phyloP scores from a whole-genome alignment of 2,888 invertebrate genomes.

The Nemotelus pantherinus region DNA sequence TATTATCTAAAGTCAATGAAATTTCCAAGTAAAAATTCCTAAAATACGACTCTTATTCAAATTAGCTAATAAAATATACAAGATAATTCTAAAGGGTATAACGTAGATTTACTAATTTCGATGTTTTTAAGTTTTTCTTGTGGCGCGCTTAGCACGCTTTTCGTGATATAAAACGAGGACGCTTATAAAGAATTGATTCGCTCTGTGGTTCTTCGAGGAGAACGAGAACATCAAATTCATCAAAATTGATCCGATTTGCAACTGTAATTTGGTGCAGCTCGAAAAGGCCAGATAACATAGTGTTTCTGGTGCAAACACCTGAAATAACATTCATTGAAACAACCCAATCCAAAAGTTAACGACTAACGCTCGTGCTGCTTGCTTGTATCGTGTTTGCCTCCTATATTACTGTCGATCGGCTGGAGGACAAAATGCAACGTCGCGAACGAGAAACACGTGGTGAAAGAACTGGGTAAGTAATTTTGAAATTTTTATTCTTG shows the following conservation, averaged over 20 bases:
- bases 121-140: slow-evolving; percentile 13
- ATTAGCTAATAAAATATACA: slow-evolving; percentile 12
- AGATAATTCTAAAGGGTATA: neutral
- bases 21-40: slow-evolving; percentile 15
- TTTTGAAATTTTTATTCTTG: too few relatives aligned
- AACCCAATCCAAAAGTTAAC: too few relatives aligned
- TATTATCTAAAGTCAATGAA: neutral
- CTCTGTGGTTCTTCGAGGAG: too few relatives aligned
- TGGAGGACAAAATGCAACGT: slow-evolving; percentile 46
- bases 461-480: slow-evolving; percentile 46
- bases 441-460: slow-evolving; percentile 46
- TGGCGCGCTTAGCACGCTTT: slow-evolving; percentile 31
- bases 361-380: neutral
- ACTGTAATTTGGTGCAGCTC: too few relatives aligned
- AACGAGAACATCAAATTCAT: too few relatives aligned
- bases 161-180: slow-evolving; percentile 24
- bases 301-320: too few relatives aligned
- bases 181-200: neutral
- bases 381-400: slow-evolving; percentile 2
- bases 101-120: neutral
- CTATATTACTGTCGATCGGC: neutral
- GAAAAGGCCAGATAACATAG: too few relatives aligned
- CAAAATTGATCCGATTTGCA: too few relatives aligned
- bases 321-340: too few relatives aligned
- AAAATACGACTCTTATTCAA: neutral